Evolutionary conservation across 2,113 vertebrate genomes (phyloP), one percentile per base, ranked within the genome.

Genomic region (Miniopterus natalensis): DNA sequence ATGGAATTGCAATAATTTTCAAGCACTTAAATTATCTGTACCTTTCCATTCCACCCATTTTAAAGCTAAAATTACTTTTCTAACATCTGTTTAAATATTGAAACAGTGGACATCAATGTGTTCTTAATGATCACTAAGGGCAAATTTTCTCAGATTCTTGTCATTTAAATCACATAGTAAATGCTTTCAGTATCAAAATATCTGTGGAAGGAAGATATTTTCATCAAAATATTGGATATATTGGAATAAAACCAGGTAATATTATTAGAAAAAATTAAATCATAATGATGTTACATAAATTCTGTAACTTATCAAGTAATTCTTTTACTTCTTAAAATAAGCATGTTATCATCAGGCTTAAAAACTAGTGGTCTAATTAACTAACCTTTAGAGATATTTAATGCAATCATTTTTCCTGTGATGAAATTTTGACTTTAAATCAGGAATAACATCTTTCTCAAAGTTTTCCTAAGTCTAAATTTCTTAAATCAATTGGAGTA

Each of bases 401-500:
- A n/a, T 61, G 36, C 57, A 61, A 88, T 74, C 1, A 78, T 63
- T 94, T 90, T 96, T 70, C 10, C 6, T 17, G 71, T 65, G 14
- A 70, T 87, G 42, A 31, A 80, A 94, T 85, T 95, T 87, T 90
- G 36, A 75, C 75, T 88, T 85, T 61, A 85, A 84, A 77, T 85
- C 3, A 88, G 11, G 29, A 83, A 74, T 75, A 85, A 49, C 0
- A 74, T n/a, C n/a, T 18, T 10, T 4, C 10, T 81, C 15, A 84
- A 95, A 70, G 18, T 29, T 74, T 45, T 74, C 11, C 21, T 93
- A 89, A 73, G 31, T 55, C 9, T 66, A 59, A 88, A 51, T 74
- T 53, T 92, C 13, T 53, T 68, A 27, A 53, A 42, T 83, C 55
- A 65, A 10, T 57, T 65, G 27, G 59, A 85, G 17, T 55, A 36